phyloP scores from a whole-genome alignment of 2,888 invertebrate species.

The Harmothoe impar region DNA sequence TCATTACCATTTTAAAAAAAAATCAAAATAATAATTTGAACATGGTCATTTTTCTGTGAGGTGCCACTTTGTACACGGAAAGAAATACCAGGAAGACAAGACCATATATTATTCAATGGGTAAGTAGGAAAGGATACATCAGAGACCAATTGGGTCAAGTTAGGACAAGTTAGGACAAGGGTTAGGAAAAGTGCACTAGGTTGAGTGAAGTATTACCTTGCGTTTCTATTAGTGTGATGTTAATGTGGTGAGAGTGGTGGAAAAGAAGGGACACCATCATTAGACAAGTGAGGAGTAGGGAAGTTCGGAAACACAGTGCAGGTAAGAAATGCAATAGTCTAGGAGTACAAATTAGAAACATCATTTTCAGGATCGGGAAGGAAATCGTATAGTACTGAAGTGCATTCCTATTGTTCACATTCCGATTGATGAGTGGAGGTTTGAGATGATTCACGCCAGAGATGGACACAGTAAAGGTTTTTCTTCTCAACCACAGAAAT shows the following conservation, averaged over 20 bases:
- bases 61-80: not conserved
- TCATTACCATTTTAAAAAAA: too few species aligned
- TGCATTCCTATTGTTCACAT: too few species aligned
- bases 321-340: not conserved
- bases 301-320: constrained; percentile 24
- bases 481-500: too few species aligned
- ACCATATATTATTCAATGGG: not conserved
- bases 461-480: too few species aligned
- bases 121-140: constrained; percentile 26
- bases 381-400: not conserved
- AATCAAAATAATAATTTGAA: too few species aligned
- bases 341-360: not conserved
- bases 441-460: too few species aligned
- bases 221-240: constrained; percentile 22
- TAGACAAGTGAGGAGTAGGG: constrained; percentile 43
- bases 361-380: not conserved
- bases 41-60: constrained; percentile 30
- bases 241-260: constrained; percentile 36
- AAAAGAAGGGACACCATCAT: constrained; percentile 45
- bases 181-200: not conserved
- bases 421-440: too few species aligned
- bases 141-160: not conserved
- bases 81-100: not conserved
- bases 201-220: constrained; percentile 58
- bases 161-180: not conserved